A percentile compares a stretch with the other conserved stretches of the same genome.
These are phyloP conservation scores for Nysson spinosus DNA, from an alignment of 2,888 invertebrate genomes.

Conservation along the genomic window DNA sequence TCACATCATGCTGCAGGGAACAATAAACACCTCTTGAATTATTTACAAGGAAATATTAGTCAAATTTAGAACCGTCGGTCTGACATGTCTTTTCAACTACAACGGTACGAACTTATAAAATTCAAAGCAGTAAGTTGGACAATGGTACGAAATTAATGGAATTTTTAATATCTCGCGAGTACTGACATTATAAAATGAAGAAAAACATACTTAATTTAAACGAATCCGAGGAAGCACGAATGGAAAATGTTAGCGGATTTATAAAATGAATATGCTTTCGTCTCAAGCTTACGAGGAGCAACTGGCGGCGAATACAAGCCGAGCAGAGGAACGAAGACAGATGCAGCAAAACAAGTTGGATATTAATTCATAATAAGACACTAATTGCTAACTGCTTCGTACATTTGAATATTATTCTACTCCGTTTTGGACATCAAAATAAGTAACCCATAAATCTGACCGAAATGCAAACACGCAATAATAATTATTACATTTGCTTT, in stretches of 20 bases:
- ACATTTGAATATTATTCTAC: conserved; percentile 6
- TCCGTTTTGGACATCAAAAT: background rate
- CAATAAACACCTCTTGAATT: too few relatives aligned
- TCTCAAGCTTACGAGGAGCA: background rate
- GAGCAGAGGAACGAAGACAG: conserved; percentile 7
- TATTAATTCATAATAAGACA: conserved; percentile 26
- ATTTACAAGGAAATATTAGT: too few relatives aligned
- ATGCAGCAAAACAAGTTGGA: background rate
- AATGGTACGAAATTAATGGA: conserved; percentile 25
- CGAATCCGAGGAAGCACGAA: conserved; percentile 17
- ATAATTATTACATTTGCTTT: too few relatives aligned
- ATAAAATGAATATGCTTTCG: conserved; percentile 12
- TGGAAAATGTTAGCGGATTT: conserved; percentile 26
- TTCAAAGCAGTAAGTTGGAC: too few relatives aligned
- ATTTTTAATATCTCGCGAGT: conserved; percentile 12
- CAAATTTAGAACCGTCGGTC: too few relatives aligned
- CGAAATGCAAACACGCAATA: too few relatives aligned
- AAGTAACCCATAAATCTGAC: background rate
- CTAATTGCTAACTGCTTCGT: conserved; percentile 9
- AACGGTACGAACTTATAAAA: too few relatives aligned
- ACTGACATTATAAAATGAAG: background rate
- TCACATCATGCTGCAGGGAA: too few relatives aligned
- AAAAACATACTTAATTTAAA: conserved; percentile 18
- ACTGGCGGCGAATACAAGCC: background rate
- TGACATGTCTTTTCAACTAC: too few relatives aligned